Evolutionary conservation across 1,140 invertebrate species (phyloP), one percentile per base, ranked within the genome.

Genomic region (Drosophila eugracilis): DNA sequence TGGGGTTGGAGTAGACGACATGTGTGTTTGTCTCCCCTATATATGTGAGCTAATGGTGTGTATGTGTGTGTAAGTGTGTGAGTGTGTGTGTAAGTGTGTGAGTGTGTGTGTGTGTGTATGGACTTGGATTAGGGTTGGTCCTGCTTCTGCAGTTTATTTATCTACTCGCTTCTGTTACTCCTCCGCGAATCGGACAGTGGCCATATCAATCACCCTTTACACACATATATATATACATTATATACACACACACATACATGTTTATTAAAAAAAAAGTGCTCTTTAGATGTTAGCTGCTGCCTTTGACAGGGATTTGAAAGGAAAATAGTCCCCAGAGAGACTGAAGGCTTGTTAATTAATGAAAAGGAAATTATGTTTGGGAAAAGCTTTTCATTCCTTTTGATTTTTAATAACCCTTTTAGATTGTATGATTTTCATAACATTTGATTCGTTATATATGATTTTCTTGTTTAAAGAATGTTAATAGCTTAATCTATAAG

Each of bases 61-160:
- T 28, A 26, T 47, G 30, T 32, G 28, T 12, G 9, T 30, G 28
- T 30, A 10, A 3, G 28, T 30, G 28, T 5, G 26, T 28, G 26
- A 10, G 9, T 1, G 10, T 36, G 32, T 45, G 19, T 42, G 14
- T 52, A 21, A 24, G 48, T 65, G 50, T 37, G 58, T 21, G 59
- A 70, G 70, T 78, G 75, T 80, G 59, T 65, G 57, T 72, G 62
- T 80, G 67, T 58, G 60, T 72, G 62, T 80, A 62, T 58, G 60
- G 54, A 63, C 34, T 66, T 62, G 81, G 81, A 86, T 85, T 86
- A 86, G 80, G 81, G 80, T 86, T 81, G 81, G 77, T 84, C 45
- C 58, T 69, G 70, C 66, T 19, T 3, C 34, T 1, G 62, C 9
- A 75, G 55, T 62, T 66, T 54, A 80, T 80, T 79, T 75, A 63